These are phyloP conservation scores for Serilophus lunatus DNA, from an alignment of 2,113 vertebrate genomes.

Conservation along the genomic window DNA sequence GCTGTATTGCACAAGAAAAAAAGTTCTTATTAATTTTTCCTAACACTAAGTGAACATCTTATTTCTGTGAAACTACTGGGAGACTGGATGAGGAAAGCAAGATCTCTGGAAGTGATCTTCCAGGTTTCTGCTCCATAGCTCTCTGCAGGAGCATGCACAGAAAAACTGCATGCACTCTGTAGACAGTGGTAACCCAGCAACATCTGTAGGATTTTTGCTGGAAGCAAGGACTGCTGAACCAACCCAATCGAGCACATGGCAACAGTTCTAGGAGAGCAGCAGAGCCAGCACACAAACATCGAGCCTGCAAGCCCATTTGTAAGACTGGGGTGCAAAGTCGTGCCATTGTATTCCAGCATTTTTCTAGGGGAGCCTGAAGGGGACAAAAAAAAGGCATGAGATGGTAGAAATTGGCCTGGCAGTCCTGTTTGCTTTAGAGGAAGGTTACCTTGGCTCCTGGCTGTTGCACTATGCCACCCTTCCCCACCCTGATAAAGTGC, in stretches of 20 bases:
- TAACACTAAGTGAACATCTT: neutral
- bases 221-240: neutral
- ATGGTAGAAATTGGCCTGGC: neutral
- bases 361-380: neutral
- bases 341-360: fast-evolving
- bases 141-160: neutral
- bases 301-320: fast-evolving
- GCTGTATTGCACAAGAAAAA: neutral
- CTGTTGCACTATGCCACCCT: neutral
- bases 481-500: neutral
- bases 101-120: neutral
- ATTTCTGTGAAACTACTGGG: neutral
- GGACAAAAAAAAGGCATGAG: neutral
- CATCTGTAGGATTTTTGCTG: neutral
- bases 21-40: neutral
- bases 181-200: neutral
- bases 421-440: neutral
- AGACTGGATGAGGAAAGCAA: neutral
- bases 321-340: neutral
- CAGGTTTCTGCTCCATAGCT: neutral
- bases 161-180: neutral
- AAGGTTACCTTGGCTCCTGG: neutral
- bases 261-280: neutral
- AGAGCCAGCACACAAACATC: neutral
- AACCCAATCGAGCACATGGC: neutral